Percentiles rank a stretch among this genome's conserved stretches.
phyloP scores from a whole-genome alignment of 2,888 invertebrate genomes.

The Sialis lutaria region DNA sequence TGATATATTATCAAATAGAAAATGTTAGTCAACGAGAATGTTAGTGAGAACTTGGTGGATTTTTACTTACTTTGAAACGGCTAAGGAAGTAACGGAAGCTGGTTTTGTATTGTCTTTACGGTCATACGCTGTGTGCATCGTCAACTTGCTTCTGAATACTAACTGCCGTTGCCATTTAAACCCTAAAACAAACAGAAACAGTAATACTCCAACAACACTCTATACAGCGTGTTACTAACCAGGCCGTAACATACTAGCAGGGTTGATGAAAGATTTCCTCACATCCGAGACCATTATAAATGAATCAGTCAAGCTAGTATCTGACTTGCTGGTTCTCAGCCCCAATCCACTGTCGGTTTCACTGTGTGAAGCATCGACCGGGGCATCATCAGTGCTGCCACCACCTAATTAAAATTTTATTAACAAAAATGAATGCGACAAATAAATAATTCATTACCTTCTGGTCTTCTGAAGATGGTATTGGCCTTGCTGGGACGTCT shows the following conservation, averaged over 20 bases:
- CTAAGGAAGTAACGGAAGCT: slow-evolving; percentile 86
- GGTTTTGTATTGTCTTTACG: slow-evolving; percentile 94
- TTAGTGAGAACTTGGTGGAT: background rate
- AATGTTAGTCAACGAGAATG: too few species aligned
- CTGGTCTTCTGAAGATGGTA: slow-evolving; percentile 48
- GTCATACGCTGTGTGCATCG: slow-evolving; percentile 96
- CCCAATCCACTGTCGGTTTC: slow-evolving; percentile 27
- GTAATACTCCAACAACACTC: too few species aligned
- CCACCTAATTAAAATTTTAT: slow-evolving; percentile 26
- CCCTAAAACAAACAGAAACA: slow-evolving; percentile 25
- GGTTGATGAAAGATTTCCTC: slow-evolving; percentile 25
- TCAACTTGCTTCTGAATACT: slow-evolving; percentile 84
- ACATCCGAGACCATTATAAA: slow-evolving; percentile 64
- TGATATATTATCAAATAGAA: too few species aligned
- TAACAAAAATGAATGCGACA: slow-evolving; percentile 5
- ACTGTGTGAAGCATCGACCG: slow-evolving; percentile 15
- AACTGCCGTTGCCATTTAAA: slow-evolving; percentile 85
- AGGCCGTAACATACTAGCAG: slow-evolving; percentile 21
- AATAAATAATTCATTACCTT: slow-evolving; percentile 22
- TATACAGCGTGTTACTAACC: slow-evolving; percentile 14
- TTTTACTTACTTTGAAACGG: slow-evolving; percentile 55
- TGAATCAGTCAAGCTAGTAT: slow-evolving; percentile 78
- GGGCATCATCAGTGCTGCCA: slow-evolving; percentile 27
- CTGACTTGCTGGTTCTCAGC: slow-evolving; percentile 73
- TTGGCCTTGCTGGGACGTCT: slow-evolving; percentile 47